Evolutionary conservation across 2,797 vertebrate genomes (phyloP).

Genomic region (Xiphorhynchus erythropygius): DNA sequence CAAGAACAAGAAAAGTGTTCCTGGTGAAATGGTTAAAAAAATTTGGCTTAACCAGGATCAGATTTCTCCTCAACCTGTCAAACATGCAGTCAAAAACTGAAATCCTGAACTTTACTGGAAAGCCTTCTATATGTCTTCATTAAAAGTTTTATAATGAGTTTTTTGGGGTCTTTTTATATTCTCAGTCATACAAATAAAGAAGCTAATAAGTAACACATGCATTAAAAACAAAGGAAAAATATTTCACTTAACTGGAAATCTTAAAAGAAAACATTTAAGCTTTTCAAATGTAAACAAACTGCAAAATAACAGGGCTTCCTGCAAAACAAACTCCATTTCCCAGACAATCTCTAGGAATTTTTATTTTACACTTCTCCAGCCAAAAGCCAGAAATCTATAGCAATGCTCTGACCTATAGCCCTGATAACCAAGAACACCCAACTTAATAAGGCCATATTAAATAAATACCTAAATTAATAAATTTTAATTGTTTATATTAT

Average conservation of each 20-base stretch:
- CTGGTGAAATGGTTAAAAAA: background rate
- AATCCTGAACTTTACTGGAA: background rate
- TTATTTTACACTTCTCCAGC: background rate
- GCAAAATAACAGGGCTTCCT: background rate
- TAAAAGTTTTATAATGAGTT: background rate
- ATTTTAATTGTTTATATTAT: too few species aligned
- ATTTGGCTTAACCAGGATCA: too few species aligned
- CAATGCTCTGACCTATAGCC: background rate
- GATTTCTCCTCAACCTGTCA: background rate
- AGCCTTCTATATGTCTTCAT: background rate
- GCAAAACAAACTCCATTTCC: background rate
- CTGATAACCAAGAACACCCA: background rate
- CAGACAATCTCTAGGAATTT: background rate
- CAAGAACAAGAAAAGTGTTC: background rate
- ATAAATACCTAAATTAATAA: fast-evolving
- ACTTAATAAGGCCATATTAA: background rate
- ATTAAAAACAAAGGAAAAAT: background rate
- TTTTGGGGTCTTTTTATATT: background rate
- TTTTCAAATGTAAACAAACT: background rate
- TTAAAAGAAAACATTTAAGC: background rate
- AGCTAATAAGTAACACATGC: background rate
- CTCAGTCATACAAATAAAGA: background rate
- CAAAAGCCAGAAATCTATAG: background rate
- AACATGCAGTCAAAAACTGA: background rate
- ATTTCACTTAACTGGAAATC: background rate